These are phyloP conservation scores for Pavo muticus DNA, from an alignment of 2,113 vertebrate genomes.

Conservation along the genomic window DNA sequence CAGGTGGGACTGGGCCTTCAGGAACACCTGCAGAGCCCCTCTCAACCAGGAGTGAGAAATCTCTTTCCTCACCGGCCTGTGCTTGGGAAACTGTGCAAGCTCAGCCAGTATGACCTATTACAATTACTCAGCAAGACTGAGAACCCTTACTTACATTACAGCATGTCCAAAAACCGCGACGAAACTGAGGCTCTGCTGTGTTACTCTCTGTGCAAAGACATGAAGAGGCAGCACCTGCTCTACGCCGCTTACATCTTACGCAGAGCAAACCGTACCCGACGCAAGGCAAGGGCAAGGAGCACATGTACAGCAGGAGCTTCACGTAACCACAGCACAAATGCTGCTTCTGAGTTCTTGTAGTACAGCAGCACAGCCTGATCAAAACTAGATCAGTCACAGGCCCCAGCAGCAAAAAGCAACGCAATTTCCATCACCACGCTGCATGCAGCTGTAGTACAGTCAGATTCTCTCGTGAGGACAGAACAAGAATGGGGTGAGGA, in stretches of 20 bases:
- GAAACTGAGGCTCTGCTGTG: background rate
- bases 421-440: background rate
- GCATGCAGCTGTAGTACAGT: background rate
- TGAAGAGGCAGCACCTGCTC: background rate
- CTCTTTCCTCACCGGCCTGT: background rate
- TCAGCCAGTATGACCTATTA: background rate
- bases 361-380: background rate
- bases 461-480: background rate
- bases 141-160: background rate
- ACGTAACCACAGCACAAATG: background rate
- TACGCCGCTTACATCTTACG: background rate
- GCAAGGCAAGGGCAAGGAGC: background rate
- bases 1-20: background rate
- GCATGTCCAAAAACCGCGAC: background rate
- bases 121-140: background rate
- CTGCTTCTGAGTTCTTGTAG: background rate
- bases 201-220: background rate
- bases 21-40: background rate
- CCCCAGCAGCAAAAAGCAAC: background rate
- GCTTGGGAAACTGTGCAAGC: background rate
- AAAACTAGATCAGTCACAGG: background rate
- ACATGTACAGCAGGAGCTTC: background rate
- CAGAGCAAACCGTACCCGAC: background rate
- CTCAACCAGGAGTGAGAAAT: background rate
- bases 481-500: fast-evolving